These are phyloP conservation scores for Varecia variegata DNA, from an alignment of 2,797 vertebrate species.

Conservation along the genomic window DNA sequence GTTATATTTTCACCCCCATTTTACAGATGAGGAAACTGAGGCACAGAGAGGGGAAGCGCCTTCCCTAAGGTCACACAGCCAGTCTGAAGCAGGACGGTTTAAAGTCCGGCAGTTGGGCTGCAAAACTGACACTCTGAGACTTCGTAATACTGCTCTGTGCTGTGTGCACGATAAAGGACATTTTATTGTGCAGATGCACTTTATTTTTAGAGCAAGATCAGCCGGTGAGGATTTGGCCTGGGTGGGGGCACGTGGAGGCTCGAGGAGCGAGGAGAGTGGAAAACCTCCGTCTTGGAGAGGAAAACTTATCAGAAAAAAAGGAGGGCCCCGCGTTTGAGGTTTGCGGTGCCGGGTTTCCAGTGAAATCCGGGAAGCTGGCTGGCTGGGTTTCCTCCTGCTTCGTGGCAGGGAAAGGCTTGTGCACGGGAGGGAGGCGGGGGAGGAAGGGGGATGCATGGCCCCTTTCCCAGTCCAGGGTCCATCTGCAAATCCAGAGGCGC, in stretches of 20 bases:
- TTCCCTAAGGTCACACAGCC: background rate
- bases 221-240: fast-evolving
- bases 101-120: background rate
- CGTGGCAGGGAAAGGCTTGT: background rate
- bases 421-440: fast-evolving
- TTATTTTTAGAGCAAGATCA: background rate
- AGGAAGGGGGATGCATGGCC: fast-evolving
- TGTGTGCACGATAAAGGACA: background rate
- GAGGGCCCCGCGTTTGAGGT: background rate
- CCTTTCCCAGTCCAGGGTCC: too few species aligned
- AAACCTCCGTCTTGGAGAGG: background rate
- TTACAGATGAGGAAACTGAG: background rate
- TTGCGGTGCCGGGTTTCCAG: background rate
- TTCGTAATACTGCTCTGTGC: background rate
- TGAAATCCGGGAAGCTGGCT: background rate
- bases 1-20: background rate
- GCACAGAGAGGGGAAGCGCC: background rate
- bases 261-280: background rate
- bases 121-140: background rate
- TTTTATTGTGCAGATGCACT: background rate
- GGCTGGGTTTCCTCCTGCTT: background rate
- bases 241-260: too few species aligned
- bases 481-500: background rate
- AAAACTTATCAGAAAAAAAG: background rate
- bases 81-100: background rate